Conservation (phyloP, 2,888 invertebrate species). For the Dastarcus helophoroides region DNA sequence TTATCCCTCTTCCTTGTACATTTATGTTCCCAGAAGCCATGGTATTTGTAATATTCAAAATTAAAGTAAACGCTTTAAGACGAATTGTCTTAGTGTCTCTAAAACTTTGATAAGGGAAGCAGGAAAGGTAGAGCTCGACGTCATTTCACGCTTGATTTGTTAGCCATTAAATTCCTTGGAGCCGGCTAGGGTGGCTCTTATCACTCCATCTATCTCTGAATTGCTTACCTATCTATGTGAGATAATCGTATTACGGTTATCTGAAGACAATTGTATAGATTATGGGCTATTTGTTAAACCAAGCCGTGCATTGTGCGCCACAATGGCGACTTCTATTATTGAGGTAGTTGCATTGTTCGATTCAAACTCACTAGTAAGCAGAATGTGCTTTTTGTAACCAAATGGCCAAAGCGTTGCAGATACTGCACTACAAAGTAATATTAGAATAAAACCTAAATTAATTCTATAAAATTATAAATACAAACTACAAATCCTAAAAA, state of each 20-base stretch:
- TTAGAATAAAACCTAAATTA: too few species aligned
- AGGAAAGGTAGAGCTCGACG: constrained; percentile 16
- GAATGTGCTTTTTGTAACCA: too few species aligned
- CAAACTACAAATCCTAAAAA: too few species aligned
- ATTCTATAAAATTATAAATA: too few species aligned
- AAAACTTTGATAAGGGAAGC: constrained; percentile 3
- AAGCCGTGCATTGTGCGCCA: too few species aligned
- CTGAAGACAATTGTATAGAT: not conserved
- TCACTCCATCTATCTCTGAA: constrained; percentile 4
- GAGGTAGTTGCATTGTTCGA: too few species aligned
- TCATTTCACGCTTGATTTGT: constrained; percentile 27
- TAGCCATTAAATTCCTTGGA: constrained; percentile 19
- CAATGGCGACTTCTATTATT: too few species aligned
- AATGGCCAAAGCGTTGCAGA: too few species aligned
- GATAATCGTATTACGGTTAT: constrained; percentile 2
- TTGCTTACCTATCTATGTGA: constrained; percentile 3
- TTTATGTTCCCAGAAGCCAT: constrained; percentile 9
- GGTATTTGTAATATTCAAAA: constrained; percentile 12
- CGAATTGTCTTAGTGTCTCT: constrained; percentile 8
- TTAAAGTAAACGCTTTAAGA: constrained; percentile 5
- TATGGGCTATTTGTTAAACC: too few species aligned
- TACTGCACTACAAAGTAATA: too few species aligned
- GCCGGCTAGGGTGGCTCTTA: not conserved
- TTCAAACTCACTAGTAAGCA: too few species aligned
- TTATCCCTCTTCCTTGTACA: too few species aligned